Evolutionary conservation across 2,888 invertebrate species (phyloP), one percentile per base, ranked within the genome.

Genomic region (Drosophila recens): DNA sequence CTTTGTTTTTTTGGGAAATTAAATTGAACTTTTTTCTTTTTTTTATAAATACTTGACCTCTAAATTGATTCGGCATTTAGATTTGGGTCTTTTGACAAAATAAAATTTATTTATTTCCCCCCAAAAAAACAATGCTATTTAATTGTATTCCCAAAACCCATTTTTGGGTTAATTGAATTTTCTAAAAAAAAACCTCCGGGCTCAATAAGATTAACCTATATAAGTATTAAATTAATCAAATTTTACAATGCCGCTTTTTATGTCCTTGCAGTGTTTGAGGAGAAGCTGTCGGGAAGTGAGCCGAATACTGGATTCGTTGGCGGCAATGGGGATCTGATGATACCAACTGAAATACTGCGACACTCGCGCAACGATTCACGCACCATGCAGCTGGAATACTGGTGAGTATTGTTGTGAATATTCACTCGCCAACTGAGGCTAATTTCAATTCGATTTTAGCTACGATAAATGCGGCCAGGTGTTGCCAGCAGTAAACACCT

Each of bases 191-290:
- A 27, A 27, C 0, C 27, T 6, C 27, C 5, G 23, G 23, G 4
- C 3, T 23, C 0, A 27, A 27, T 27, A 27, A 27, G 6, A 27
- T 20, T 3, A 20, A 20, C 20, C 23, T 23, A 23, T 0, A 27
- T 5, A n/a, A n/a, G 38, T n/a, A n/a, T 6, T 8, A 38, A n/a
- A n/a, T 8, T 11, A 30, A 17, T 17, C 17, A 17, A 17, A 17
- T 17, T 17, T 17, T 17, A 1, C 1, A 17, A 17, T 17, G 17
- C 17, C 17, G n/a, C 17, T 17, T 17, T 17, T 17, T 17, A 17
- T 17, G 17, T 17, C 17, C 17, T 81, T 79, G 0, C 90, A 96
- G 96, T 96, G 64, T 96, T 96, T 91, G 96, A 96, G 89, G 96
- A 96, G 89, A 95, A 95, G 45, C 94, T 94, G 0, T 72, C 83